These are phyloP conservation scores for Armadillidium nasatum DNA, from an alignment of 1,140 invertebrate genomes.

Conservation along the genomic window DNA sequence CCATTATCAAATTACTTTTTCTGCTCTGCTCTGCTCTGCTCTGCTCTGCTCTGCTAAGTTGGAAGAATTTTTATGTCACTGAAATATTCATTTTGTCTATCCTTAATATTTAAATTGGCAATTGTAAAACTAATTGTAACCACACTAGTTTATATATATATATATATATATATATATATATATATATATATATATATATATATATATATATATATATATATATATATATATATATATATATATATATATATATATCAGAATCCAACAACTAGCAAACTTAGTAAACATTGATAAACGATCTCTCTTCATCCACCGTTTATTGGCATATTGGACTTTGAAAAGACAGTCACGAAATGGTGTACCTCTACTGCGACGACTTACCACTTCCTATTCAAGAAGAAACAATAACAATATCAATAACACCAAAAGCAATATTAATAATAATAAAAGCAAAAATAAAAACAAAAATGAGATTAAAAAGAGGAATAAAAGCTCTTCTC, in stretches of 20 bases:
- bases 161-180: conserved; percentile 18
- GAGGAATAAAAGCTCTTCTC: no score
- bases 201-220: neutral
- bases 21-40: no score
- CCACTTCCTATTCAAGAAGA: conserved; percentile 57
- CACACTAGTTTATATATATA: no score
- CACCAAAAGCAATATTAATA: neutral
- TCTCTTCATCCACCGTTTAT: conserved; percentile 73
- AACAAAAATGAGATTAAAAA: neutral
- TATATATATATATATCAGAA: conserved; percentile 29
- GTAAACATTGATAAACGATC: conserved; percentile 64
- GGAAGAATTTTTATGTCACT: no score
- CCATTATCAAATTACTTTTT: no score
- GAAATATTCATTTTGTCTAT: no score
- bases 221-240: neutral
- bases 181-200: conserved; percentile 12
- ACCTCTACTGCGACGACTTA: conserved; percentile 78
- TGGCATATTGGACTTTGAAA: conserved; percentile 60
- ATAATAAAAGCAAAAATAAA: neutral
- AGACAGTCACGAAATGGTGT: conserved; percentile 93
- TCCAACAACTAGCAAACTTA: conserved; percentile 42
- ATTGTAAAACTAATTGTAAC: no score
- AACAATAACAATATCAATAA: conserved; percentile 38
- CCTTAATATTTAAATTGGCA: no score
- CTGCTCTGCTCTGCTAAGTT: no score